Percentiles rank a stretch among this genome's conserved stretches.
Evolutionary conservation across 2,888 invertebrate genomes (phyloP).

Genomic region (Eucera pruinosa): DNA sequence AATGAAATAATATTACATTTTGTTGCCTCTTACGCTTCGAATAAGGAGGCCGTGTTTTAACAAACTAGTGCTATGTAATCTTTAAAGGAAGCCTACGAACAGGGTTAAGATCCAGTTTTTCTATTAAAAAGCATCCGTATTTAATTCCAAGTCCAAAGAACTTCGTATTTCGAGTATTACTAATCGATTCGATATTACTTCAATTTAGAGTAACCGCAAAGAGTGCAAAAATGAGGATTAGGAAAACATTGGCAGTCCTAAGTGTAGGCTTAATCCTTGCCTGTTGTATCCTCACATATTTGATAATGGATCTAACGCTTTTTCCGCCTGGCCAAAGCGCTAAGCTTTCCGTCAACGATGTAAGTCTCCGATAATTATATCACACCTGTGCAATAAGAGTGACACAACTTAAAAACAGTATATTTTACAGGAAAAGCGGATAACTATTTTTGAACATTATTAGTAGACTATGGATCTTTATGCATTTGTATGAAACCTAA

Average conservation of each 20-base stretch:
- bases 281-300: slow-evolving; percentile 88
- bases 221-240: slow-evolving; percentile 75
- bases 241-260: slow-evolving; percentile 85
- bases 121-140: not conserved
- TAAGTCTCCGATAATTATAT: slow-evolving; percentile 82
- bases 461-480: too few species aligned
- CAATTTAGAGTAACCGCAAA: slow-evolving; percentile 4
- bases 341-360: slow-evolving; percentile 87
- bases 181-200: slow-evolving; percentile 22
- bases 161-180: slow-evolving; percentile 11
- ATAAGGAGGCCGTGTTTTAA: not conserved
- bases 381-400: not conserved
- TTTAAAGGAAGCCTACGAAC: not conserved
- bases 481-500: too few species aligned
- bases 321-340: slow-evolving; percentile 86
- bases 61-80: slow-evolving; percentile 22
- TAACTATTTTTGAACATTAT: too few species aligned
- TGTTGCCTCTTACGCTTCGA: not conserved
- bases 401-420: too few species aligned
- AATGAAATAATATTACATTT: slow-evolving; percentile 14
- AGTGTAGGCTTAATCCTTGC: slow-evolving; percentile 87
- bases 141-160: not conserved
- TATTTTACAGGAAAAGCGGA: too few species aligned
- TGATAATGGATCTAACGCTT: slow-evolving; percentile 88
- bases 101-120: slow-evolving; percentile 30